Evolutionary conservation across 1,140 invertebrate genomes (phyloP).

Genomic region (Odontomachus brunneus): DNA sequence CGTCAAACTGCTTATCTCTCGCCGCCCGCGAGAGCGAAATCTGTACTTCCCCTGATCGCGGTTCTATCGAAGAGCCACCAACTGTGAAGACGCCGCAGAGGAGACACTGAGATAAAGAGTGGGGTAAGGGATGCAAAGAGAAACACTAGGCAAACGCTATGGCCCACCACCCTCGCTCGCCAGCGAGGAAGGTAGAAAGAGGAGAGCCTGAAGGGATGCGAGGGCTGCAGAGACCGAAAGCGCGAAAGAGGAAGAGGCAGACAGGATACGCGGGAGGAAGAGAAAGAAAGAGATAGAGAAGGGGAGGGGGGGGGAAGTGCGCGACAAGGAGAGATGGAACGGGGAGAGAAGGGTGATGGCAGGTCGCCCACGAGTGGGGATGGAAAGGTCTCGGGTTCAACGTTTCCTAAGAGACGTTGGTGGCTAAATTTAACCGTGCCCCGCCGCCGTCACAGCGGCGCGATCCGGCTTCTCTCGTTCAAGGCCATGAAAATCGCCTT

Average conservation of each 20-base stretch:
- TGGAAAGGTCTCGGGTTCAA: conserved; percentile 76
- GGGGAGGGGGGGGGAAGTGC: not conserved
- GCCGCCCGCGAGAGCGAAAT: conserved; percentile 25
- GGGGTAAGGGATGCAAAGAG: conserved; percentile 27
- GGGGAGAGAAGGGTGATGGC: conserved; percentile 10
- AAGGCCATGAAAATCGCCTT: conserved; percentile 68
- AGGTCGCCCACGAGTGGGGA: conserved; percentile 49
- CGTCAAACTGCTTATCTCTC: conserved; percentile 63
- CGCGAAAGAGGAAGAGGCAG: not conserved
- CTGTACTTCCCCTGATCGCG: conserved; percentile 28
- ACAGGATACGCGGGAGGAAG: not conserved
- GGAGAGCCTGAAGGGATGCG: not conserved
- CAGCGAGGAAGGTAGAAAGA: not conserved
- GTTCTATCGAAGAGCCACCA: conserved; percentile 38
- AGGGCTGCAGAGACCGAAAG: conserved; percentile 18
- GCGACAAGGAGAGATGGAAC: conserved; percentile 2
- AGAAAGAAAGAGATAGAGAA: conserved; percentile 6
- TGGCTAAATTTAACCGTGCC: conserved; percentile 76
- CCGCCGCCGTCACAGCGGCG: conserved; percentile 57
- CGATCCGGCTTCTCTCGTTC: conserved; percentile 60
- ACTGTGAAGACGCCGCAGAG: conserved; percentile 7
- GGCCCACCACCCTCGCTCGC: conserved; percentile 48
- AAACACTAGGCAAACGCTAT: conserved; percentile 45
- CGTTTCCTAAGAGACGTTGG: conserved; percentile 74
- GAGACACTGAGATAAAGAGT: not conserved